A percentile compares a stretch with the other conserved stretches of the same genome.
These are phyloP conservation scores for Poecilobothrus nobilitatus DNA, from an alignment of 2,888 invertebrate species.

Conservation along the genomic window DNA sequence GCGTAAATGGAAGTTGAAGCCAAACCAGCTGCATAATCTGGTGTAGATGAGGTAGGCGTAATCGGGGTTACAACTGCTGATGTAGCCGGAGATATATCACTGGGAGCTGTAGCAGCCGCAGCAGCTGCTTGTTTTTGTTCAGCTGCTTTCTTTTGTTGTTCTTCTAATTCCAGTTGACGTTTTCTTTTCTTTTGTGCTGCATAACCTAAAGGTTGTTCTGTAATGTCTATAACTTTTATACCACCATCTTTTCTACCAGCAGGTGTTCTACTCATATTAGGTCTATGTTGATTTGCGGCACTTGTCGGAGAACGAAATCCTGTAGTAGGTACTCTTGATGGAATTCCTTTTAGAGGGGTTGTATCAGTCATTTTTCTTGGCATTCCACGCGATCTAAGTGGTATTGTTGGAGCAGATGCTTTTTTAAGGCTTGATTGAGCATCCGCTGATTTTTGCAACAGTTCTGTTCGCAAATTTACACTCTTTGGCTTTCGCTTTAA, in stretches of 20 bases:
- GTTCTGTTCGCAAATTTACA: constrained; percentile 76
- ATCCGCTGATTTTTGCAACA: constrained; percentile 85
- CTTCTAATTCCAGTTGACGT: constrained; percentile 66
- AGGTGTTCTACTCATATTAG: constrained; percentile 53
- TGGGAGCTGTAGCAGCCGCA: constrained; percentile 37
- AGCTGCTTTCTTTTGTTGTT: constrained; percentile 53
- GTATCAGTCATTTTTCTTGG: constrained; percentile 96
- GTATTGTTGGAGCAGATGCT: constrained; percentile 78
- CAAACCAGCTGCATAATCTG: constrained; percentile 76
- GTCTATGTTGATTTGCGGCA: constrained; percentile 40
- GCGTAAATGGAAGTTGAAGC: constrained; percentile 49
- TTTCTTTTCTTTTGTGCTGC: constrained; percentile 81
- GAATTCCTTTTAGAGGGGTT: constrained; percentile 86
- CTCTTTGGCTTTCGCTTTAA: constrained; percentile 92
- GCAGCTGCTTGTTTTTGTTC: constrained; percentile 45
- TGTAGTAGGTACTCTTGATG: constrained; percentile 65
- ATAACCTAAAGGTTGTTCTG: constrained; percentile 81
- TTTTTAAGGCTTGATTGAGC: constrained; percentile 83
- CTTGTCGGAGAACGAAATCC: constrained; percentile 52
- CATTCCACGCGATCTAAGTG: constrained; percentile 77
- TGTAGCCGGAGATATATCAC: constrained; percentile 35
- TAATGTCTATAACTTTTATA: constrained; percentile 87
- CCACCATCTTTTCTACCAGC: constrained; percentile 78
- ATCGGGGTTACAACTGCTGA: constrained; percentile 31
- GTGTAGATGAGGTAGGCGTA: constrained; percentile 49